Base-by-base conservation (phyloP, 2,797 vertebrate species). In the Tokudaia tokunoshimensis region DNA sequence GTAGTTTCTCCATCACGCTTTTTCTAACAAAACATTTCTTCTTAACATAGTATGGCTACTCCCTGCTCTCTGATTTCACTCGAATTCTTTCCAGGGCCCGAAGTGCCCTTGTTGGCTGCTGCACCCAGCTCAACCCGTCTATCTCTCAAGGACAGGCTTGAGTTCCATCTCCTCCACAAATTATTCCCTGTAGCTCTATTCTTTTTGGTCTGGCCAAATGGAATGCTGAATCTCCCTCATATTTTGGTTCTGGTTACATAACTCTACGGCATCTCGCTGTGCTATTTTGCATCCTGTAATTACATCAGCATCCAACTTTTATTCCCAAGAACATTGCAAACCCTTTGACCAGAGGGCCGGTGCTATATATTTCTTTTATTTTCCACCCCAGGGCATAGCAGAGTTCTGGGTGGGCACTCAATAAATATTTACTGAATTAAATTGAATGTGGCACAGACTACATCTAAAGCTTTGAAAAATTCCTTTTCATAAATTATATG, bases 341-440 rank as follows among this genome's bases (percentile, higher is more conserved):
- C 96, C 94, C 87, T 74, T 97, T 95, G 94, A 92, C 76, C 47
- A 80, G 63, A 95, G 72, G 78, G n/a, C 91, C 57, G 26, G 70
- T 34, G 83, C 80, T 74, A 83, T 97, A 89, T 95, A 97, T 98
- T 96, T 97, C 93, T 96, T 97, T 97, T 97, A 86, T 94, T 91
- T 93, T 86, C 78, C 37, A 92, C 63, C 63, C 74, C 74, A 78
- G 65, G n/a, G 61, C 74, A 34, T 11, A 90, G 55, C 87, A 61
- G 47, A 94, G 75, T 96, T 96, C 96, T 92, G 90, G 94, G 92
- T 0, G 7, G 86, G 74, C 34, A 8, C 81, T 93, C 88, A 50
- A 96, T 97, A 96, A 98, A 96, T 97, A 98, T 97, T 97, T 97
- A 97, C 97, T 97, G 96, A 96, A 97, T 96, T 97, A 96, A 97